Evolutionary conservation across 2,888 invertebrate species (phyloP), one percentile per base, ranked within the genome.

Genomic region (Alloscopus bannaensis): DNA sequence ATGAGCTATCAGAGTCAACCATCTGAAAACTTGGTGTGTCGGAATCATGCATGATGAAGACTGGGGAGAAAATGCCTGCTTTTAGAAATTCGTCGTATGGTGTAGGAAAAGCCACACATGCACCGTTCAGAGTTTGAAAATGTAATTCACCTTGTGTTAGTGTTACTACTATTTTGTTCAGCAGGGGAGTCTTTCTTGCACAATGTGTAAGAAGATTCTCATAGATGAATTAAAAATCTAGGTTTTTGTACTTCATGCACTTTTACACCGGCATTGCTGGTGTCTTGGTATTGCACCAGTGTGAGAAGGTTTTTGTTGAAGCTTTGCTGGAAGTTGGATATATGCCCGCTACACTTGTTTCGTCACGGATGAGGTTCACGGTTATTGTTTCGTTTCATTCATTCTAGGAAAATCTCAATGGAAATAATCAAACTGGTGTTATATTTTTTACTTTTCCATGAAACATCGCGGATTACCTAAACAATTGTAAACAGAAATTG

Each of bases 21-120:
- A n/a, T n/a, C n/a, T n/a, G n/a, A n/a, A n/a, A n/a, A n/a, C n/a
- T n/a, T n/a, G n/a, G n/a, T n/a, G n/a, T n/a, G n/a, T n/a, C n/a
- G 65, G 65, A 65, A 47, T 65, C 66, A 66, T 66, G 66, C 66
- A 66, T 66, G 66, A 50, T 31, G 52, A 66, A 66, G n/a, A 52
- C 24, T 31, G 50, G 66, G 52, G 31, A 66, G 36, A 36, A 66
- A 28, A 18, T 2, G 11, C 36, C 11, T 62, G 16, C 20, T 24
- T 62, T 18, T 59, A 16, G 29, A 8, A 26, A 36, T 8, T 36
- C 20, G 18, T 22, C 2, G 22, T 18, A 50, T 11, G 22, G 8
- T 50, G n/a, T n/a, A n/a, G n/a, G n/a, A n/a, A 50, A 50, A 18
- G 20, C 50, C 18, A n/a, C 18, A 50, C 18, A 50, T 36, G 36